Evolutionary conservation across 2,888 invertebrate species (phyloP).

Genomic region (Agonum fuliginosum): DNA sequence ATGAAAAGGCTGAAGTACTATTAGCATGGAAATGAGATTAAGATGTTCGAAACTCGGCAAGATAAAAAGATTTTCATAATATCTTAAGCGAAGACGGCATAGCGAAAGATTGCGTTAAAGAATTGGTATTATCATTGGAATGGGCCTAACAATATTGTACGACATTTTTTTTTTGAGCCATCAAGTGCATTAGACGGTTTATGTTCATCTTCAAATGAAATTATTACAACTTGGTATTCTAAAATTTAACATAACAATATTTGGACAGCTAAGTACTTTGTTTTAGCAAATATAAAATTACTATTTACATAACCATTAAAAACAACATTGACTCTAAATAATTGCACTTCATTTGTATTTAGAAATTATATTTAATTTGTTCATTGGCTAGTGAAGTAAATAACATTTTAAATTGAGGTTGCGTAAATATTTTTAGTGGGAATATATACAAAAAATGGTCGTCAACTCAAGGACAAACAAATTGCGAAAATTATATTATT

Average conservation of each 20-base stretch:
- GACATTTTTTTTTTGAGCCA: not conserved
- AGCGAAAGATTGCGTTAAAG: constrained; percentile 11
- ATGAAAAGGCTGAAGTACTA: constrained; percentile 26
- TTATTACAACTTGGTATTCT: no score
- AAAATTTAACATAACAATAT: no score
- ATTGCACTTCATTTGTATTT: not conserved
- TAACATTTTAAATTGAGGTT: not conserved
- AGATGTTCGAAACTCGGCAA: constrained; percentile 5
- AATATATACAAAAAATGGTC: not conserved
- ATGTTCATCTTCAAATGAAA: no score
- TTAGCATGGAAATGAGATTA: constrained; percentile 39
- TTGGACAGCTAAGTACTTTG: no score
- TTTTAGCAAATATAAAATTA: no score
- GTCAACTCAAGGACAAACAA: constrained; percentile 1
- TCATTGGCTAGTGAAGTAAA: constrained; percentile 19
- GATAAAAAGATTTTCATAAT: constrained; percentile 45
- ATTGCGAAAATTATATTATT: constrained; percentile 15
- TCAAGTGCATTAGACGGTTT: constrained; percentile 6
- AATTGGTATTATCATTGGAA: constrained; percentile 31
- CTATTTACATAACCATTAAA: no score
- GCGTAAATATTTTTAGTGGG: not conserved
- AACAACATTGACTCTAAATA: not conserved
- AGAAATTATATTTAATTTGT: not conserved
- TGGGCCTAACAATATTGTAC: constrained; percentile 25
- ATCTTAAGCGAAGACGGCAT: not conserved